Base-by-base conservation (phyloP, 2,113 vertebrate genomes). In the Neodon shergylaensis region DNA sequence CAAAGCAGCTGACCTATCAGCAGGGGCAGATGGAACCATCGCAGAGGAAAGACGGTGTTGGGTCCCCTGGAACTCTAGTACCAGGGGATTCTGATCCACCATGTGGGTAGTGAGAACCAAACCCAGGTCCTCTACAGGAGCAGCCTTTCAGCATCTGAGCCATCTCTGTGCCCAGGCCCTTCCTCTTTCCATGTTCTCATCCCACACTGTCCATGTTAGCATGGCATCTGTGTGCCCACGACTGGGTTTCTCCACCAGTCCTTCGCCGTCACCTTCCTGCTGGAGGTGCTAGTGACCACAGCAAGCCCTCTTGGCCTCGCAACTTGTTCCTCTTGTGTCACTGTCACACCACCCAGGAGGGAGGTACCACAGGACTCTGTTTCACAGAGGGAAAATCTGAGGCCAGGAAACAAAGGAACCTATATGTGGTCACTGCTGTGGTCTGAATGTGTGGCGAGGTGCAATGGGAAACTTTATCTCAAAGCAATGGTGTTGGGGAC, bases 181-280 rank as follows among this genome's bases (percentile, higher is more conserved):
- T 22, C 54, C 54, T 58, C 54, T 58, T 58, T 58, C 54, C 17
- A 6, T 58, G 54, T 58, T 58, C 49, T 54, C 77, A 79, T 52
- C 77, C 47, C 47, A 52, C 14, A 5, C 36, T 72, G 36, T 7
- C 36, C 8, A 72, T 36, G 47, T 79, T 47, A 52, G 31, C 47
- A 74, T 82, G 52, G 61, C 79, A 31, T 65, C 17, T 68, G 33
- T 17, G 61, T 36, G 26, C 78, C 88, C 44, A 52, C 61, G 91
- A 93, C 94, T 74, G 83, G 92, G 94, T 96, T 93, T 93, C 61
- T 54, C 33, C 22, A 65, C 39, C 11, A 61, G 76, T 12, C 84
- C 17, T 73, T 78, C 17, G 8, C 42, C 58, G 72, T 74, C 44
- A 70, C 47, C 79, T 63, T 26, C 42, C 26, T 63, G 16, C 19